Evolutionary conservation across 1,140 invertebrate genomes (phyloP), one percentile per base, ranked within the genome.

Genomic region (Trichonephila inaurata): DNA sequence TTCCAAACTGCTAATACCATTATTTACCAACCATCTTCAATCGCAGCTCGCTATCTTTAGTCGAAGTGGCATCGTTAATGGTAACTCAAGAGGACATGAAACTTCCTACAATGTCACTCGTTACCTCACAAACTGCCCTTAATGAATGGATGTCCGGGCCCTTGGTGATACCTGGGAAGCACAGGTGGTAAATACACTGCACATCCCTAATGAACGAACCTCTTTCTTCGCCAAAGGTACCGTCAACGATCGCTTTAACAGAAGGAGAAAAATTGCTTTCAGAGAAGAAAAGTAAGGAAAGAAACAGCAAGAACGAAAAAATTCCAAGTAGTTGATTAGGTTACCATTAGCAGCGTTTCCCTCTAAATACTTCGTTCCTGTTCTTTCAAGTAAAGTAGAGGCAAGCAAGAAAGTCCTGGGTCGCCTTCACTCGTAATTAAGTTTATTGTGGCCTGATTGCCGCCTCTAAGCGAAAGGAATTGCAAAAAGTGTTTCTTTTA

Each of bases 401-500:
- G 40, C n/a, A 61, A 87, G 60, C 21, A 62, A 85, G 33, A 92
- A 60, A 85, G 82, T 62, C 51, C 24, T 69, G 3, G 60, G 64
- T 58, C 24, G 60, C 82, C 91, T 83, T 92, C 91, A 92, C 82
- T 92, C 61, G 91, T 92, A 92, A 92, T 92, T 92, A 92, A 92
- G 91, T 92, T 92, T 92, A 92, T 92, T 92, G 91, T 92, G 85
- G 91, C 91, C 83, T 87, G 91, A 87, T 92, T 92, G 91, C 91
- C 83, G 85, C 83, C 64, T 87, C 82, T 61, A 87, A 87, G 62
- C 28, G 72, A 83, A 92, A 92, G 85, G 44, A 62, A 92, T 87
- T 92, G 86, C 82, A 83, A 92, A 92, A 87, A 92, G 83, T 92
- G 82, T 92, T 92, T 92, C 81, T 92, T 92, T 92, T 86, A 87